Evolutionary conservation across 2,888 invertebrate genomes (phyloP).

Genomic region (Drosophila subquinaria): DNA sequence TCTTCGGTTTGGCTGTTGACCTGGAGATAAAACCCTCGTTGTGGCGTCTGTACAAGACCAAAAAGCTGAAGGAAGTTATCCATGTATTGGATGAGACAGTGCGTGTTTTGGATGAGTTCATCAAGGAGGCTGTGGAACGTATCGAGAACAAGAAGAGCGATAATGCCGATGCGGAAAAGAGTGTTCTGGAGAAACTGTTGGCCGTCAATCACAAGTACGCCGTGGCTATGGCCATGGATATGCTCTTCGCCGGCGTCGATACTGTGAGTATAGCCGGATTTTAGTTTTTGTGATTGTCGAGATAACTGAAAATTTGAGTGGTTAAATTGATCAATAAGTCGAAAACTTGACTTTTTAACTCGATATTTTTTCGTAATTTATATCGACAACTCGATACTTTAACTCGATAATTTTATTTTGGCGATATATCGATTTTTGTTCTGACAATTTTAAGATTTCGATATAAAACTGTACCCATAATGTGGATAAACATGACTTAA

Average conservation of each 20-base stretch:
- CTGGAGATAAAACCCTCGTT: conserved; percentile 71
- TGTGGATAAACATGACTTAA: too few relatives aligned
- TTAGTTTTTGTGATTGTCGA: too few relatives aligned
- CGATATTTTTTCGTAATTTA: too few relatives aligned
- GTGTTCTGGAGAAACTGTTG: conserved; percentile 88
- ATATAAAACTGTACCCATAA: too few relatives aligned
- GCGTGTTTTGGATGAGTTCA: conserved; percentile 63
- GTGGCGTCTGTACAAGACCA: conserved; percentile 71
- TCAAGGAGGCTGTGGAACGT: conserved; percentile 79
- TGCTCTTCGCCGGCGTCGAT: conserved; percentile 90
- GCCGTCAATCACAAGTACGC: conserved; percentile 88
- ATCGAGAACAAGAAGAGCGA: conserved; percentile 58
- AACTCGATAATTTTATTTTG: too few relatives aligned
- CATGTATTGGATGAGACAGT: conserved; percentile 47
- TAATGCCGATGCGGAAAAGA: conserved; percentile 79
- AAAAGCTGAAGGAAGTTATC: conserved; percentile 53
- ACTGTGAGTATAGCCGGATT: conserved; percentile 86
- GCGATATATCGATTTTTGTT: too few relatives aligned
- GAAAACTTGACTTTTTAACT: too few relatives aligned
- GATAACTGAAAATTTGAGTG: too few relatives aligned
- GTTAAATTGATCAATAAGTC: too few relatives aligned
- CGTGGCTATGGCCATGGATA: conserved; percentile 89
- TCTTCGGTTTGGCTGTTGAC: conserved; percentile 66
- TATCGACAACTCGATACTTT: too few relatives aligned
- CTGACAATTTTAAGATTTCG: too few relatives aligned